phyloP scores from a whole-genome alignment of 2,797 vertebrate genomes.

The Potorous gilbertii region DNA sequence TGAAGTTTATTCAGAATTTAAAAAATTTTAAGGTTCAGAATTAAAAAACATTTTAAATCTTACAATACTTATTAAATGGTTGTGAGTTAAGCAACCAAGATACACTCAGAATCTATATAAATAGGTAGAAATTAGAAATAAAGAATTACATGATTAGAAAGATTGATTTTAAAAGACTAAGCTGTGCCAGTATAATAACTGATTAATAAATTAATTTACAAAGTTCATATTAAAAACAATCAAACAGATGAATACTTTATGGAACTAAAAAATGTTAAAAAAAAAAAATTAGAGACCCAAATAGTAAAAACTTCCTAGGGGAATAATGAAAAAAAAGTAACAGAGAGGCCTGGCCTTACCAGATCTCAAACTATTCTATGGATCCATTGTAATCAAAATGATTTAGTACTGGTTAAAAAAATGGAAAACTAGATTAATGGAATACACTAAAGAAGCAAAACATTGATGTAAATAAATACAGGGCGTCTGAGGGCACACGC shows the following conservation, averaged over 20 bases:
- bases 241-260: not conserved
- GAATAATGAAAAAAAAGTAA: not conserved
- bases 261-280: not conserved
- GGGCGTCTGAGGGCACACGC: not conserved
- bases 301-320: not conserved
- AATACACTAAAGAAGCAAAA: not conserved
- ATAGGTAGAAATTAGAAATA: not conserved
- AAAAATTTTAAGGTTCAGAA: no score
- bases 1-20: not conserved
- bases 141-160: not conserved
- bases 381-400: no score
- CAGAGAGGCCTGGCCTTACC: not conserved
- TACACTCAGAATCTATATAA: not conserved
- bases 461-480: not conserved
- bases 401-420: no score
- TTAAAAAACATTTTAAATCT: not conserved
- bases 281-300: not conserved
- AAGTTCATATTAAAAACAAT: not conserved
- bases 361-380: not conserved
- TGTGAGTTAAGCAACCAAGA: not conserved
- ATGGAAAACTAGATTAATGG: no score
- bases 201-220: not conserved
- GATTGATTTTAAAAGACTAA: not conserved
- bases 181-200: not conserved
- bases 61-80: not conserved